These are phyloP conservation scores for Tiliqua scincoides DNA, from an alignment of 2,113 vertebrate genomes.

Conservation along the genomic window DNA sequence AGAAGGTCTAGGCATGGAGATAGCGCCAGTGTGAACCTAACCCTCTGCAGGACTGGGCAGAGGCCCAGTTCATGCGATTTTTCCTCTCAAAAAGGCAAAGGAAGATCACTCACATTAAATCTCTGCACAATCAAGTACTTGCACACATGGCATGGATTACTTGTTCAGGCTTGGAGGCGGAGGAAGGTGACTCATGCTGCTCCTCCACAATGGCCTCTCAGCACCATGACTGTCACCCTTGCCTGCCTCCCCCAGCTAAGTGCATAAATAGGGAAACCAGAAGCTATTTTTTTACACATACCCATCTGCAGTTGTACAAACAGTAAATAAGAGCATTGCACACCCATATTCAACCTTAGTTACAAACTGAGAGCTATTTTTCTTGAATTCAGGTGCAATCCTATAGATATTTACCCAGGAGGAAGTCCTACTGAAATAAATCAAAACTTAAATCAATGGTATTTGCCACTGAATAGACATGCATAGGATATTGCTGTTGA, in stretches of 20 bases:
- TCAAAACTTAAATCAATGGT: no score
- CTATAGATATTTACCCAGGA: no score
- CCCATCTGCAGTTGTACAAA: background rate
- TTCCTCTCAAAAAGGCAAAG: background rate
- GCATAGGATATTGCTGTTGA: no score
- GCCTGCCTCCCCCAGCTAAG: background rate
- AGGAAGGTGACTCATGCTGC: background rate
- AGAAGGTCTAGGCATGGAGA: background rate
- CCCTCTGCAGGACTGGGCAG: background rate
- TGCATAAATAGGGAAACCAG: background rate
- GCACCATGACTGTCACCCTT: background rate
- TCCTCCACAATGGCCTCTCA: background rate
- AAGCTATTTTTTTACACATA: background rate
- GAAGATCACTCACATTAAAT: background rate
- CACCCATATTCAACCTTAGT: background rate
- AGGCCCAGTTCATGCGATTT: background rate
- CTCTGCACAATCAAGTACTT: no score
- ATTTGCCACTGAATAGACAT: no score
- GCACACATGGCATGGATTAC: background rate
- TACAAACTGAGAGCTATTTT: background rate
- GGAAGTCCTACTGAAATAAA: no score
- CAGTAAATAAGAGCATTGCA: background rate
- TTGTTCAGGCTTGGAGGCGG: background rate
- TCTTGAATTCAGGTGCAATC: background rate
- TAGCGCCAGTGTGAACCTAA: background rate